Conservation (phyloP, 2,888 invertebrate genomes). For the Euspilapteryx auroguttella region DNA sequence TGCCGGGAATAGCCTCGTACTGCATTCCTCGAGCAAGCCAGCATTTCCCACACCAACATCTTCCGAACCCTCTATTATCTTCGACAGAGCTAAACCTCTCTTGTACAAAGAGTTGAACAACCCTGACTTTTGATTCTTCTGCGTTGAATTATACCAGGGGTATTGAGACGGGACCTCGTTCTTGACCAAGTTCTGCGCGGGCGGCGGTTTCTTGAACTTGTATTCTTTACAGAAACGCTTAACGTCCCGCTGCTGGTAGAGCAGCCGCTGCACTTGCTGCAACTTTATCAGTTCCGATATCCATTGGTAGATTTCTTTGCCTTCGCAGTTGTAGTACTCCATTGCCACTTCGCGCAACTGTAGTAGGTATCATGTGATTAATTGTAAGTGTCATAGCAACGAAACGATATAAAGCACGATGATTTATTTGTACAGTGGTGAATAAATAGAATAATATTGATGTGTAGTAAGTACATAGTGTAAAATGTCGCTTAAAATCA, state of each 20-base stretch:
- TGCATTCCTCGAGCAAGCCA: slow-evolving; percentile 30
- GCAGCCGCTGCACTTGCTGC: slow-evolving; percentile 35
- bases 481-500: too few relatives aligned
- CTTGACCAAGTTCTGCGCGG: slow-evolving; percentile 16
- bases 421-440: too few relatives aligned
- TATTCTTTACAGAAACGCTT: slow-evolving; percentile 33
- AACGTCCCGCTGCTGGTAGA: slow-evolving; percentile 39
- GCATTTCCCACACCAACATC: slow-evolving; percentile 23
- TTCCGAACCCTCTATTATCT: slow-evolving; percentile 18
- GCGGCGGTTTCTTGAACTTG: slow-evolving; percentile 24
- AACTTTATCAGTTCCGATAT: slow-evolving; percentile 38
- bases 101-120: slow-evolving; percentile 32
- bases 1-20: slow-evolving; percentile 24
- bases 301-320: slow-evolving; percentile 49
- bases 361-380: slow-evolving; percentile 6
- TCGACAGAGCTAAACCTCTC: slow-evolving; percentile 25
- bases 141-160: slow-evolving; percentile 36
- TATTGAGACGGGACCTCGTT: slow-evolving; percentile 33
- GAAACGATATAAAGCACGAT: too few relatives aligned
- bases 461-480: too few relatives aligned
- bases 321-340: slow-evolving; percentile 70
- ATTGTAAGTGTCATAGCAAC: too few relatives aligned
- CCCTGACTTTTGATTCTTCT: slow-evolving; percentile 24
- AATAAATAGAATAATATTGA: too few relatives aligned
- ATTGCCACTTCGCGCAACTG: slow-evolving; percentile 74